Base-by-base conservation (phyloP, 2,797 vertebrate species). In the Paratrypauchen microcephalus region DNA sequence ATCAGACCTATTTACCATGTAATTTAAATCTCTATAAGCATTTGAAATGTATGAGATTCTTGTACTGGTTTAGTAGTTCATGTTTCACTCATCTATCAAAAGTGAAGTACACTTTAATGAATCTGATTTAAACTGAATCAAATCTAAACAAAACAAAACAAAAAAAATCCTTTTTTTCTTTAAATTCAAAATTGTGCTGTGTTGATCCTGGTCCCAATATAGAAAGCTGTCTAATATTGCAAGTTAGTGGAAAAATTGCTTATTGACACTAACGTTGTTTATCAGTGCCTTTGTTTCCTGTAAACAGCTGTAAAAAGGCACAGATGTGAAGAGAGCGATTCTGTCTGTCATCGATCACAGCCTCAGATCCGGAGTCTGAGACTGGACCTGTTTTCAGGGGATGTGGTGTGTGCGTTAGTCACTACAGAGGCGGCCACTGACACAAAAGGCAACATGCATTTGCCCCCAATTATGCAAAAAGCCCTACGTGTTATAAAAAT, bases 331-430 rank as follows among this genome's bases (percentile, higher is more conserved):
- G 50, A 72, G 67, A 75, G 68, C 47, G 13, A 64, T 72, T 69
- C 28, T 48, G 12, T 61, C 60, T 68, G 58, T 56, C n/a, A 58
- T 69, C 82, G 72, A 72, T 70, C 54, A n/a, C 65, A 65, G 65
- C 83, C 66, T 70, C 68, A 81, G 82, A 87, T 78, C 74, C 65
- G 73, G 58, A 60, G 79, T 74, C 70, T 67, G 84, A 88, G 72
- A 72, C 65, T 75, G 64, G 84, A 87, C 76, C 74, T 76, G 74
- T 76, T 91, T 91, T 74, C 87, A 84, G 70, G 76, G 90, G 90
- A 92, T 90, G 86, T 88, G 87, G 87, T 81, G 67, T 79, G 79
- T 60, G 63, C 16, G 60, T 87, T 82, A 85, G 73, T 87, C 90
- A 92, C 79, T 72, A 71, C 69, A 83, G 81, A 76, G 84, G 71